These are phyloP conservation scores for Sorex maritimensis DNA, from an alignment of 2,797 vertebrate genomes.

Conservation along the genomic window DNA sequence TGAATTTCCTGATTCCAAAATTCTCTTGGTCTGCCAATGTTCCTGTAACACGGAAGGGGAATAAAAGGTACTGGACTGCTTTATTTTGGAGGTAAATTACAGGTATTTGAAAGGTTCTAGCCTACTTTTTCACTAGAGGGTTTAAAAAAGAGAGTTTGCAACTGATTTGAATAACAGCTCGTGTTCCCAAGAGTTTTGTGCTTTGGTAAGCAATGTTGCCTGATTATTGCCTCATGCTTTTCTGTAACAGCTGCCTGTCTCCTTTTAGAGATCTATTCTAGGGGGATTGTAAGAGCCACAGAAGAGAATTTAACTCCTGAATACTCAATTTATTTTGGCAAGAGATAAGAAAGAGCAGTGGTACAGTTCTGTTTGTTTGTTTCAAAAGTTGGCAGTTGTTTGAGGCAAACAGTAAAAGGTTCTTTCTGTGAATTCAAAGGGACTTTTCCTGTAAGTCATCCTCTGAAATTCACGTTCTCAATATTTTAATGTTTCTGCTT, in stretches of 20 bases:
- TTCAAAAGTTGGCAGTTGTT: neutral
- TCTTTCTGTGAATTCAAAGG: neutral
- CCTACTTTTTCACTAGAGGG: slow-evolving; percentile 74
- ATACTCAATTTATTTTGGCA: neutral
- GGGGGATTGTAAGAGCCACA: slow-evolving; percentile 64
- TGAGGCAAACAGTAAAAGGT: neutral
- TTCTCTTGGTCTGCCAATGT: neutral
- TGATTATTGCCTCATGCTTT: slow-evolving; percentile 83
- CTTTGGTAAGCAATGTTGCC: slow-evolving; percentile 85
- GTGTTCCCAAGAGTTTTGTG: slow-evolving; percentile 81
- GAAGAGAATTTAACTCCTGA: slow-evolving; percentile 82
- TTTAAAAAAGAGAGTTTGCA: slow-evolving; percentile 67
- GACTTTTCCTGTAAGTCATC: neutral
- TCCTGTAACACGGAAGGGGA: slow-evolving; percentile 16
- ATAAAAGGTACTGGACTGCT: neutral
- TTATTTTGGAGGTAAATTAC: slow-evolving; percentile 72
- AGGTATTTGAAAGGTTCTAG: slow-evolving; percentile 66
- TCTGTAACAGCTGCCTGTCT: slow-evolving; percentile 84
- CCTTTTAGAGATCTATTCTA: slow-evolving; percentile 85
- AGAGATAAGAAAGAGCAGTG: slow-evolving; percentile 33
- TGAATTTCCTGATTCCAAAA: slow-evolving; percentile 38
- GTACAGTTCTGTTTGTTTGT: neutral
- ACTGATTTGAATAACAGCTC: slow-evolving; percentile 76
- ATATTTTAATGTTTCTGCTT: neutral
- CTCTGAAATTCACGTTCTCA: neutral